phyloP scores from a whole-genome alignment of 2,888 invertebrate genomes.

The Gasteruption jaculator region DNA sequence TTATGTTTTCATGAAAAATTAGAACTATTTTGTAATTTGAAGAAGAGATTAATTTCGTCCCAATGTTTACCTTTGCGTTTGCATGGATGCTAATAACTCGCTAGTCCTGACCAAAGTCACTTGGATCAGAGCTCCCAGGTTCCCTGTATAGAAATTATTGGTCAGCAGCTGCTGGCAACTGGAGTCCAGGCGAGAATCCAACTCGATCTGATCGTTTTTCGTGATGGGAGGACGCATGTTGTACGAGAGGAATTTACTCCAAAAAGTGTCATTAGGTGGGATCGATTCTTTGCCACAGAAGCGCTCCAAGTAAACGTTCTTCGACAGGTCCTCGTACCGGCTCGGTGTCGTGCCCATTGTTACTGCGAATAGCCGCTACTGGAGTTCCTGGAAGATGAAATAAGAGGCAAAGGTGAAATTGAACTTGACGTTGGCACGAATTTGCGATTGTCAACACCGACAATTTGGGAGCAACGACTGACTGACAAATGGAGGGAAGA shows the following conservation, averaged over 20 bases:
- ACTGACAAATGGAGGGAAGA: too few relatives aligned
- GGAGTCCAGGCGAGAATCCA: conserved; percentile 76
- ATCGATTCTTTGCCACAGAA: conserved; percentile 80
- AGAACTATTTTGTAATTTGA: conserved; percentile 3
- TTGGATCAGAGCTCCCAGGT: conserved; percentile 81
- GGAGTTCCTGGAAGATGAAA: too few relatives aligned
- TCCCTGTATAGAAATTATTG: conserved; percentile 85
- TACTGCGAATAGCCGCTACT: too few relatives aligned
- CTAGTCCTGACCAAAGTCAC: conserved; percentile 79
- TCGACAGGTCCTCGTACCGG: conserved; percentile 72
- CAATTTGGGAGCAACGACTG: too few relatives aligned
- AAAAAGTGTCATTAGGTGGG: conserved; percentile 83
- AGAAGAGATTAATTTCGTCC: too few relatives aligned
- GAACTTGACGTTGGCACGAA: too few relatives aligned
- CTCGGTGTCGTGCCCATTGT: conserved; percentile 80
- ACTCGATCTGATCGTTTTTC: conserved; percentile 57
- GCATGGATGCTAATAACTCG: conserved; percentile 79
- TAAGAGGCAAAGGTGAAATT: too few relatives aligned
- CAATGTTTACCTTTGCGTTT: conserved; percentile 81
- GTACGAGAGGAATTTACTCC: conserved; percentile 91
- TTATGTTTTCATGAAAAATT: conserved; percentile 10
- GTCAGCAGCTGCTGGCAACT: conserved; percentile 71
- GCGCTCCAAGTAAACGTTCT: conserved; percentile 73
- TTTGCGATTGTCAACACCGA: too few relatives aligned
- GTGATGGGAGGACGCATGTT: conserved; percentile 78